phyloP scores from a whole-genome alignment of 1,140 invertebrate genomes.

The Drosophila dunni region DNA sequence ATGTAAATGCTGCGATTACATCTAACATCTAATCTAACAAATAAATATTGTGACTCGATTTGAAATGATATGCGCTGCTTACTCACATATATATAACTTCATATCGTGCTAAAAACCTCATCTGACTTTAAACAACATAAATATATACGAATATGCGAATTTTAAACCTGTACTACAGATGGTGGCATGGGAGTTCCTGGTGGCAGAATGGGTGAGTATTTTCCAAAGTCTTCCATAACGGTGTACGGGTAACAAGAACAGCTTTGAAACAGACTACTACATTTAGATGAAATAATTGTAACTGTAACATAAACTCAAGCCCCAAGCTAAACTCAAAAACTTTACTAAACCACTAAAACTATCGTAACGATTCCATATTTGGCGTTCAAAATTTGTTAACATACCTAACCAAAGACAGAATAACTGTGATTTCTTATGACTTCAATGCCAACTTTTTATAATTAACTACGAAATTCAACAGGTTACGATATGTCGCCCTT shows the following conservation, averaged over 20 bases:
- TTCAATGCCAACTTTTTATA: constrained; percentile 2
- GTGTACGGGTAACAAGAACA: constrained; percentile 32
- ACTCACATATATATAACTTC: constrained; percentile 52
- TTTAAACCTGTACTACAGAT: constrained; percentile 75
- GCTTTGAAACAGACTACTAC: too few relatives aligned
- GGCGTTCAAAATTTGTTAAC: constrained; percentile 41
- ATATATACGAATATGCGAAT: constrained; percentile 55
- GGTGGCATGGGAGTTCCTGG: constrained; percentile 83
- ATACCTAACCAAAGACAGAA: constrained; percentile 8
- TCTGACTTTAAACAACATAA: constrained; percentile 7
- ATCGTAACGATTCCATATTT: constrained; percentile 43
- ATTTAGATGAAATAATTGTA: constrained; percentile 34
- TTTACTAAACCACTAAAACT: constrained; percentile 51
- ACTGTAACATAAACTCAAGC: constrained; percentile 27
- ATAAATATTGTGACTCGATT: constrained; percentile 44
- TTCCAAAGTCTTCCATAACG: constrained; percentile 34
- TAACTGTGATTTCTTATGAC: not conserved
- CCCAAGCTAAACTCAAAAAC: constrained; percentile 31
- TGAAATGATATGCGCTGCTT: constrained; percentile 56
- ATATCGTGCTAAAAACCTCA: constrained; percentile 11
- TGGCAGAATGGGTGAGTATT: constrained; percentile 84
- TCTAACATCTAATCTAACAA: constrained; percentile 62
- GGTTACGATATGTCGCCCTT: constrained; percentile 99
- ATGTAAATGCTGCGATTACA: constrained; percentile 64
- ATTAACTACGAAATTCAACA: constrained; percentile 84